Conservation (phyloP, 2,888 invertebrate genomes). For the Brenthis ino region DNA sequence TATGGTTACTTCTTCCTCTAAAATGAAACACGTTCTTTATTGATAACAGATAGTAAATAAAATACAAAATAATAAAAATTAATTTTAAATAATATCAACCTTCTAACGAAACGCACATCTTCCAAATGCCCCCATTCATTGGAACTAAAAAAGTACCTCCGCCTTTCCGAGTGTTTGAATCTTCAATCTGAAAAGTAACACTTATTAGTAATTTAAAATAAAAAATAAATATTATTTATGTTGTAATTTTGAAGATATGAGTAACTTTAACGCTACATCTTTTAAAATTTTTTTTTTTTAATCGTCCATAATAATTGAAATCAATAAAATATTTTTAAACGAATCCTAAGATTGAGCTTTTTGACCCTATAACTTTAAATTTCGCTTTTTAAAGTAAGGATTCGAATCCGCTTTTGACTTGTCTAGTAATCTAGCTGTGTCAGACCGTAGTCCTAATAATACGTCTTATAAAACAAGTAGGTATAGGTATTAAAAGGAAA, state of each 20-base stretch:
- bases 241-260: neutral
- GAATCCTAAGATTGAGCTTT: too few species aligned
- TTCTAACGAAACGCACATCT: constrained; percentile 90
- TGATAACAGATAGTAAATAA: neutral
- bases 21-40: constrained; percentile 7
- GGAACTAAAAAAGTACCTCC: constrained; percentile 89
- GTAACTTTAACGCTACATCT: neutral
- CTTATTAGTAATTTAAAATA: neutral
- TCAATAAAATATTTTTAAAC: too few species aligned
- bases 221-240: neutral
- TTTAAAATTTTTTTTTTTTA: too few species aligned
- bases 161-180: constrained; percentile 64
- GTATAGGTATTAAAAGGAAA: neutral
- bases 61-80: neutral
- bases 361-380: too few species aligned
- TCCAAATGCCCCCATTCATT: constrained; percentile 96
- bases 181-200: constrained; percentile 64
- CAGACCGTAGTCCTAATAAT: neutral
- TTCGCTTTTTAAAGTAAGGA: too few species aligned
- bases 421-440: too few species aligned
- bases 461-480: neutral
- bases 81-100: constrained; percentile 72
- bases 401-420: too few species aligned
- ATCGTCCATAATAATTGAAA: too few species aligned
- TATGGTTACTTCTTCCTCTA: constrained; percentile 88